Base-by-base conservation (phyloP, 2,888 invertebrate genomes). In the Teleogryllus oceanicus region DNA sequence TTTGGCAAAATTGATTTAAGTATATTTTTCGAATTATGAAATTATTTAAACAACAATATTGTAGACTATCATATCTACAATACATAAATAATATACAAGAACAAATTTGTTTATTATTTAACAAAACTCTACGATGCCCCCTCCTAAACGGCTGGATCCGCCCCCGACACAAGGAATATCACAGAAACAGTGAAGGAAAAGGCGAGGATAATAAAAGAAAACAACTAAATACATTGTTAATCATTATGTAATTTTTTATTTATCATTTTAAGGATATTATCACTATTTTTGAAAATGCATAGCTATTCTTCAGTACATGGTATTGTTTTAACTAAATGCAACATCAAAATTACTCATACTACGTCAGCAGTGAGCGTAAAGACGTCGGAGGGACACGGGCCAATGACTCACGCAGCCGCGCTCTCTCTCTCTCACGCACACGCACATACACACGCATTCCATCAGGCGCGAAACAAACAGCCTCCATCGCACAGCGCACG, bases 271-370 rank as follows among this genome's bases (percentile, higher is more conserved):
- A 37, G 37, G 37, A 37, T 37, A 62, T 62, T 62, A 62, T 18
- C 62, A 62, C n/a, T 62, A 62, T 62, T 62, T 37, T 62, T 62
- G 62, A 62, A 62, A 62, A 62, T 62, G 62, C n/a, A 62, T 62
- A 62, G 3, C 62, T 62, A 62, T 62, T 62, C 62, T 62, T 62
- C 62, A 62, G 62, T 62, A 62, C 62, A 62, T 62, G 62, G 62
- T 62, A 62, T 62, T 62, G 62, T 62, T 62, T 62, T n/a, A 62
- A 62, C 62, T 62, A 62, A 62, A 62, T 62, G 62, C 62, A 62
- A 62, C 62, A 62, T 62, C 16, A 18, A 62, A 62, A n/a, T 62
- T 62, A 62, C 62, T 62, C 62, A 18, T 62, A 62, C 62, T 62
- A 62, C 62, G 13, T 62, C 62, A 62, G 62, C 62, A 62, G 62